Conservation (phyloP, 1,140 invertebrate species). For the Tetraneura akinire region DNA sequence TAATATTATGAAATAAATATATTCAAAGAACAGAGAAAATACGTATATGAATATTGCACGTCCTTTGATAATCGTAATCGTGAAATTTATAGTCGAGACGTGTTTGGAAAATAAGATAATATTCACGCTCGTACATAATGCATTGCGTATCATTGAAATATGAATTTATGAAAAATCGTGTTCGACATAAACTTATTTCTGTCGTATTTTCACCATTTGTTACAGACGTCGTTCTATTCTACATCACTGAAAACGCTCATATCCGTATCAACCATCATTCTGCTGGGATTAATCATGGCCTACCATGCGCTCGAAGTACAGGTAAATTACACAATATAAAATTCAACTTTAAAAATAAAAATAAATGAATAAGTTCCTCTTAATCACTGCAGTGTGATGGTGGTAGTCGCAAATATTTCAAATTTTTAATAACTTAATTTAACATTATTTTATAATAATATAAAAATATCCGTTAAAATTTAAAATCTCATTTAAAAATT, state of each 20-base stretch:
- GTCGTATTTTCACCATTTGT: conserved; percentile 60
- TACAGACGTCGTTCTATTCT: conserved; percentile 91
- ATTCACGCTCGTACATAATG: background rate
- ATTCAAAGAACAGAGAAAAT: background rate
- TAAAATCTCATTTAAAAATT: too few relatives aligned
- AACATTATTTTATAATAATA: too few relatives aligned
- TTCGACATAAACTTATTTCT: conserved; percentile 24
- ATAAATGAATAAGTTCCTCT: too few relatives aligned
- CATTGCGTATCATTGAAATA: background rate
- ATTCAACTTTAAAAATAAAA: too few relatives aligned
- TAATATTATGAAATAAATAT: background rate
- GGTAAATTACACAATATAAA: conserved; percentile 65
- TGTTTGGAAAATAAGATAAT: conserved; percentile 3
- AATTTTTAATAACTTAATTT: too few relatives aligned
- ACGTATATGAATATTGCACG: conserved; percentile 19
- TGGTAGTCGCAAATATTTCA: too few relatives aligned
- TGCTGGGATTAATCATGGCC: conserved; percentile 97
- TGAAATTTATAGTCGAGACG: background rate
- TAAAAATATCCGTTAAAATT: too few relatives aligned
- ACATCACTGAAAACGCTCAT: conserved; percentile 97
- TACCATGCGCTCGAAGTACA: conserved; percentile 99
- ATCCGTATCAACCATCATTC: conserved; percentile 96
- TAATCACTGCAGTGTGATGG: too few relatives aligned
- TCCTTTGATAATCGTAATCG: background rate
- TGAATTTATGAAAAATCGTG: conserved; percentile 29